Evolutionary conservation across 2,888 invertebrate genomes (phyloP).

Genomic region (Standfussiana lucernea): DNA sequence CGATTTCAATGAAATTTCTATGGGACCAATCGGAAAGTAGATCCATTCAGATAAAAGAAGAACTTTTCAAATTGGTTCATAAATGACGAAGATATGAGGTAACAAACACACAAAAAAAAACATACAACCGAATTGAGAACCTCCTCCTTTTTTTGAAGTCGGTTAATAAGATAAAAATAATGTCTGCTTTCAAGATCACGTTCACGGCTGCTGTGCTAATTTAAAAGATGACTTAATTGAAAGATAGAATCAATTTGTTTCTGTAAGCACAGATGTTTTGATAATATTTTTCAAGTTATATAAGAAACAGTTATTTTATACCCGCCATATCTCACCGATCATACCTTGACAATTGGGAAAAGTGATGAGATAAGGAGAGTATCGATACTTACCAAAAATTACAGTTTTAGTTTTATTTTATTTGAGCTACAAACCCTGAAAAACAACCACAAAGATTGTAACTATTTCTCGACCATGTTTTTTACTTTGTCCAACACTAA

Average conservation of each 20-base stretch:
- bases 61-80: too few relatives aligned
- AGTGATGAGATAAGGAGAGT: background rate
- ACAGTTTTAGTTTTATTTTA: background rate
- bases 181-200: constrained; percentile 42
- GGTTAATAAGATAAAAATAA: constrained; percentile 15
- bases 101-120: too few relatives aligned
- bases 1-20: too few relatives aligned
- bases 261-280: background rate
- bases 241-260: constrained; percentile 1
- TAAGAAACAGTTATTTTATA: background rate
- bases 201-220: constrained; percentile 9
- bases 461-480: constrained; percentile 27
- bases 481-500: constrained; percentile 1
- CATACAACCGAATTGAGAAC: too few relatives aligned
- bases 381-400: background rate
- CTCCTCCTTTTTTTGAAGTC: too few relatives aligned
- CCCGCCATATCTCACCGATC: background rate
- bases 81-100: too few relatives aligned
- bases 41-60: too few relatives aligned
- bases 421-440: background rate
- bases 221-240: constrained; percentile 28
- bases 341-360: background rate
- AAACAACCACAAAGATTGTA: background rate
- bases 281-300: background rate
- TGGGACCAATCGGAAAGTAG: too few relatives aligned